Base-by-base conservation (phyloP, 2,888 invertebrate species). In the Antheraea yamamai region DNA sequence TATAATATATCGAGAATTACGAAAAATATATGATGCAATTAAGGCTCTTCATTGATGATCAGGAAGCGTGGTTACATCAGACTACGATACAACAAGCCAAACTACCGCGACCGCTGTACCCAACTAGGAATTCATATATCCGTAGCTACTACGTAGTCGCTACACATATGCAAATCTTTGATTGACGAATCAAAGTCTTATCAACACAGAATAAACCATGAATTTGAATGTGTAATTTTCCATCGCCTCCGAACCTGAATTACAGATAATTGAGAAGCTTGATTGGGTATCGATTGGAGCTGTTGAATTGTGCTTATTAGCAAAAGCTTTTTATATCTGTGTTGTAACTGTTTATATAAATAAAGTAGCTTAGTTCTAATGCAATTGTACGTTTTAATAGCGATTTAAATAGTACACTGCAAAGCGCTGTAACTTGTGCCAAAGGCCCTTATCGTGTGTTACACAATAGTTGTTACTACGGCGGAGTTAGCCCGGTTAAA, bases 21-120 rank as follows among this genome's bases (percentile, higher is more conserved):
- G 75, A 82, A 81, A 82, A 76, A 81, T 76, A 81, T 77, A 80
- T 77, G 78, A 77, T 85, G 89, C 88, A 92, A 92, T 91, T 90
- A 91, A 87, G 87, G 80, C 89, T 85, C 88, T 89, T 90, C 88
- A 87, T 81, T 80, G 82, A 84, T 89, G 91, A 84, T 89, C 90
- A 83, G 92, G 91, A 89, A 87, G 85, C 84, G 86, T 80, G 87
- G 88, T 90, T 89, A 90, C 90, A 90, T 77, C 80, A 74, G 79
- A 79, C 85, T 84, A 83, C 85, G 81, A 82, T 83, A 84, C 81
- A 84, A 80, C 86, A 81, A 81, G 81, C 83, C 83, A 88, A 87
- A 87, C 85, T 84, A 83, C 81, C 83, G 80, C 75, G 78, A 82
- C 81, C 82, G 83, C 84, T 84, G 82, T 85, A 82, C 78, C 75